Percentiles rank a stretch among this genome's conserved stretches.
Conservation (phyloP, 2,113 vertebrate species). For the Otocyon megalotis region DNA sequence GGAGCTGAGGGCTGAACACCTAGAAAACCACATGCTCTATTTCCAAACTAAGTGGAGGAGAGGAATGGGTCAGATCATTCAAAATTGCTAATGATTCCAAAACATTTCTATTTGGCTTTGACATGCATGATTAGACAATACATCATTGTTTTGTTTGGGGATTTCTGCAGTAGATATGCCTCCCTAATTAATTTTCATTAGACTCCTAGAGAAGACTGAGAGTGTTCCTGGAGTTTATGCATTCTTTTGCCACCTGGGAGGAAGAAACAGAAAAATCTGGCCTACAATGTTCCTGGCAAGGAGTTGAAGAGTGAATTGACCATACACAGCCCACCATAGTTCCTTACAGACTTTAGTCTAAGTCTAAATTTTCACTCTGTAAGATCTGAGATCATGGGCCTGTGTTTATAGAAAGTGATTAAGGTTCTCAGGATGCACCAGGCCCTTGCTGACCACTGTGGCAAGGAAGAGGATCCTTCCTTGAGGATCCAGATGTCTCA, state of each 20-base stretch:
- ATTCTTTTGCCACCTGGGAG: slow-evolving; percentile 22
- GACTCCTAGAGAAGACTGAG: slow-evolving; percentile 37
- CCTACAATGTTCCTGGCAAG: not conserved
- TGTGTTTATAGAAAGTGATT: not conserved
- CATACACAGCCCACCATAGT: not conserved
- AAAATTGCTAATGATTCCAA: slow-evolving; percentile 52
- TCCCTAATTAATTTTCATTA: slow-evolving; percentile 71
- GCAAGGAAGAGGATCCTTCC: not conserved
- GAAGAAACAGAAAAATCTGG: not conserved
- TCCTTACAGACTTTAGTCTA: not conserved
- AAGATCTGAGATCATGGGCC: not conserved
- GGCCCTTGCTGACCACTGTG: not conserved
- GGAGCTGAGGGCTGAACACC: not conserved
- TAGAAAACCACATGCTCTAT: slow-evolving; percentile 16
- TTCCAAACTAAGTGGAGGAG: not conserved
- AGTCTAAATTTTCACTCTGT: not conserved
- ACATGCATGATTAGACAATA: slow-evolving; percentile 59
- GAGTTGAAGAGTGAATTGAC: not conserved
- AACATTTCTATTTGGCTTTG: slow-evolving; percentile 66
- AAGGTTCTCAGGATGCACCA: not conserved
- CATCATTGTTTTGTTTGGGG: slow-evolving; percentile 52
- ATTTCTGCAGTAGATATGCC: slow-evolving; percentile 49
- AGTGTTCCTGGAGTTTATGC: slow-evolving; percentile 24
- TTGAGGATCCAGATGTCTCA: not conserved
- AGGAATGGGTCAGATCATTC: not conserved